phyloP scores from a whole-genome alignment of 1,140 invertebrate genomes.

The Chlorops oryzae region DNA sequence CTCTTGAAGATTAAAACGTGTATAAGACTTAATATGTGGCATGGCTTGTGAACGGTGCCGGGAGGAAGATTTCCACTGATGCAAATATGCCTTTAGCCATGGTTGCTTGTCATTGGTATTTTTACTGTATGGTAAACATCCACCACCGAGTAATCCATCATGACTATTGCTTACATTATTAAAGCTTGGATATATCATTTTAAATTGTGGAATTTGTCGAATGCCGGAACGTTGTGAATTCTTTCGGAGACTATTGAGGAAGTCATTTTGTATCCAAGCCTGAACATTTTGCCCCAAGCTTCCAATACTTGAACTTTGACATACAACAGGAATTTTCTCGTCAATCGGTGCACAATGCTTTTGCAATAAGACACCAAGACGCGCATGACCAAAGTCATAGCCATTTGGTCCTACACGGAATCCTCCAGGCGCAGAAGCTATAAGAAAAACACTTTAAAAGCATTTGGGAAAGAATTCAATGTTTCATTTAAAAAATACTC shows the following conservation, averaged over 20 bases:
- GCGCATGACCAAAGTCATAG: slow-evolving; percentile 65
- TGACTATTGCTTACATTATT: slow-evolving; percentile 76
- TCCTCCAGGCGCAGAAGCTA: slow-evolving; percentile 77
- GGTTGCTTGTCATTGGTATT: slow-evolving; percentile 75
- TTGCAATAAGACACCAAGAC: slow-evolving; percentile 59
- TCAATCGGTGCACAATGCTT: slow-evolving; percentile 57
- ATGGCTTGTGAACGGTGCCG: slow-evolving; percentile 67
- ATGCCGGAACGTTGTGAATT: slow-evolving; percentile 43
- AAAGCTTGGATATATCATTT: slow-evolving; percentile 61
- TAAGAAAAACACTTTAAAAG: slow-evolving; percentile 67
- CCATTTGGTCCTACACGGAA: slow-evolving; percentile 55
- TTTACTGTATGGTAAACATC: slow-evolving; percentile 82
- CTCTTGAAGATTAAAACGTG: slow-evolving; percentile 63
- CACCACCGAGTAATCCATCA: slow-evolving; percentile 77
- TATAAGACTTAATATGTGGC: slow-evolving; percentile 93
- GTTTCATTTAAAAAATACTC: slow-evolving; percentile 31
- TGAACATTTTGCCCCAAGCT: slow-evolving; percentile 65
- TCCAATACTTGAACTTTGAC: slow-evolving; percentile 88
- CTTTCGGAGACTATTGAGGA: slow-evolving; percentile 58
- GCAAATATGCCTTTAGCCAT: slow-evolving; percentile 73
- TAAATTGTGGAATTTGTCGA: slow-evolving; percentile 36
- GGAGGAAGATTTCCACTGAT: slow-evolving; percentile 74
- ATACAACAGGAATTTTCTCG: slow-evolving; percentile 52
- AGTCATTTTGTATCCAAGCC: slow-evolving; percentile 64
- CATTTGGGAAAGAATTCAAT: not conserved